A percentile compares a stretch with the other conserved stretches of the same genome.
Evolutionary conservation across 2,113 vertebrate species (phyloP).

Genomic region (Isichthys henryi): DNA sequence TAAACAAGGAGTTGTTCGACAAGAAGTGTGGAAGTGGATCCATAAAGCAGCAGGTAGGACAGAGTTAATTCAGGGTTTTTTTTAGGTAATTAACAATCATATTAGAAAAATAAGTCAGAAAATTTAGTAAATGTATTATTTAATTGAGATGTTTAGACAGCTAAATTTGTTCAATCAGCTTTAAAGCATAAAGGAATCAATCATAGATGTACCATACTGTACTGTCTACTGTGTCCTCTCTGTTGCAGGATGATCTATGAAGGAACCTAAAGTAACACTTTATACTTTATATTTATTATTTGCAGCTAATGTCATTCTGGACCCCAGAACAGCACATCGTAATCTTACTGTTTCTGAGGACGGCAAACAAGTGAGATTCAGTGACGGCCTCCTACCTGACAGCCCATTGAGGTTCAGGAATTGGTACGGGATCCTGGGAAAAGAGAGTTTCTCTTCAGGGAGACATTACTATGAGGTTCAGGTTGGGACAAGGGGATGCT

Average conservation of each 20-base stretch:
- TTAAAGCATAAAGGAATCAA: not conserved
- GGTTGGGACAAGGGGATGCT: constrained; percentile 54
- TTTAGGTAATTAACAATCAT: not conserved
- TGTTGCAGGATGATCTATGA: not conserved
- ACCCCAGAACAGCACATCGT: constrained; percentile 46
- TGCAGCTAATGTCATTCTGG: constrained; percentile 46
- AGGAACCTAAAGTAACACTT: not conserved
- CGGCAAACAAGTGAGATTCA: constrained; percentile 42
- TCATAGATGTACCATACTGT: not conserved
- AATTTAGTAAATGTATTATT: too few species aligned
- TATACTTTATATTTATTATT: not conserved
- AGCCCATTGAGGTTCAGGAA: constrained; percentile 49
- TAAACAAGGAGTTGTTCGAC: not conserved
- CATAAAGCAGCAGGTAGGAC: not conserved
- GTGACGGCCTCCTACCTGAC: constrained; percentile 41
- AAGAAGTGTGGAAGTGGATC: not conserved
- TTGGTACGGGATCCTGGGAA: constrained; percentile 53
- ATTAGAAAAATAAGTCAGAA: not conserved
- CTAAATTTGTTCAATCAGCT: not conserved
- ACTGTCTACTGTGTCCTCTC: not conserved
- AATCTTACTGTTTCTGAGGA: constrained; percentile 49
- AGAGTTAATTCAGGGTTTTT: not conserved
- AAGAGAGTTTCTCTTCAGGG: constrained; percentile 48
- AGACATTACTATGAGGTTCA: constrained; percentile 57
- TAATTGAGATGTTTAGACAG: not conserved